phyloP scores from a whole-genome alignment of 2,113 vertebrate species.

The Elanus axillaris region DNA sequence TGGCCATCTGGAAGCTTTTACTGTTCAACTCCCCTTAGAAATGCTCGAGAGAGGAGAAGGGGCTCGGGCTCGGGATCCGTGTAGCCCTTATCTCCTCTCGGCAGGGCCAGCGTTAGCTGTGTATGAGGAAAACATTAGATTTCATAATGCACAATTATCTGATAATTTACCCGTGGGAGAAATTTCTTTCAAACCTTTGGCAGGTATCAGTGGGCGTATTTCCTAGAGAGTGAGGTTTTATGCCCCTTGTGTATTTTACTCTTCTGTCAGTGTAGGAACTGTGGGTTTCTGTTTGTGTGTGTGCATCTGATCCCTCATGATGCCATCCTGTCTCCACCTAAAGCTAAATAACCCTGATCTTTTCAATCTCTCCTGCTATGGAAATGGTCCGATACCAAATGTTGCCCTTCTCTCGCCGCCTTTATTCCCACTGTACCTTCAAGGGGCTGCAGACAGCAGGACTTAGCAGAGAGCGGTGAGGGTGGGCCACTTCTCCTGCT shows the following conservation, averaged over 20 bases:
- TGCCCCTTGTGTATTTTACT: background rate
- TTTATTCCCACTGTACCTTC: background rate
- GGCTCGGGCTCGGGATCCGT: fast-evolving
- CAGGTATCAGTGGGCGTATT: background rate
- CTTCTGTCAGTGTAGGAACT: background rate
- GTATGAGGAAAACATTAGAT: background rate
- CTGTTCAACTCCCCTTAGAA: background rate
- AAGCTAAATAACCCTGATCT: background rate
- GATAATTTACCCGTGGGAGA: background rate
- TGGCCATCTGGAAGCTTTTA: background rate
- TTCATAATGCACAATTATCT: background rate
- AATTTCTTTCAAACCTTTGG: background rate
- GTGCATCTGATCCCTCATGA: background rate
- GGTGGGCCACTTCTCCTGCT: background rate
- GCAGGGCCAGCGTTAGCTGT: background rate
- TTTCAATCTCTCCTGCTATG: background rate
- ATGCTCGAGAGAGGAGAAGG: background rate
- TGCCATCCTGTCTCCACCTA: background rate
- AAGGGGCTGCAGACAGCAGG: background rate
- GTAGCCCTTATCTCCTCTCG: background rate
- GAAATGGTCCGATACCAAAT: background rate
- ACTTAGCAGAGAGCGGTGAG: background rate
- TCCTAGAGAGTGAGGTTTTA: background rate
- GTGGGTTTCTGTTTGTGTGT: background rate
- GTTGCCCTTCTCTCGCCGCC: fast-evolving